phyloP scores from a whole-genome alignment of 2,797 vertebrate species.

The Propithecus deckenii region DNA sequence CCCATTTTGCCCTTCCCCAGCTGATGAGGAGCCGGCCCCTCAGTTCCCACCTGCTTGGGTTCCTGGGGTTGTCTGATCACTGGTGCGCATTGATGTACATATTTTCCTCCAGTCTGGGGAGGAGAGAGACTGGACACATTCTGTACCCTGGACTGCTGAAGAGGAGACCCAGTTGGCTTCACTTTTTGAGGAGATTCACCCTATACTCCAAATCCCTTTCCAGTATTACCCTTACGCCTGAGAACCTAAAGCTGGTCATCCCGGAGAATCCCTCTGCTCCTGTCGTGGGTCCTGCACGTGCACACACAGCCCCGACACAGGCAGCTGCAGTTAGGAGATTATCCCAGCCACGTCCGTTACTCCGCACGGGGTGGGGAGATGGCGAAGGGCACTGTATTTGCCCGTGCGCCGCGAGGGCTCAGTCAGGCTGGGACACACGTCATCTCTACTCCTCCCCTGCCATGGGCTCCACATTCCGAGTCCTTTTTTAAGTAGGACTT shows the following conservation, averaged over 20 bases:
- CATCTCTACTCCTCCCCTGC: background rate
- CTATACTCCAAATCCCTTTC: constrained; percentile 40
- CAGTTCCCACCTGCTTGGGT: constrained; percentile 51
- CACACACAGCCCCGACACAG: constrained; percentile 18
- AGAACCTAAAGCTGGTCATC: constrained; percentile 60
- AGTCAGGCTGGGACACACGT: background rate
- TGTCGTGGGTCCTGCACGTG: background rate
- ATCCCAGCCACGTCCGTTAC: constrained; percentile 17
- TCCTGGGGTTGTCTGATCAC: constrained; percentile 63
- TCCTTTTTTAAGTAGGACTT: constrained; percentile 4
- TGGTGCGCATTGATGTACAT: constrained; percentile 69
- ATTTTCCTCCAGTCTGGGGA: constrained; percentile 58
- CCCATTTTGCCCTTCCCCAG: constrained; percentile 67
- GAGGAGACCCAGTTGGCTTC: constrained; percentile 66
- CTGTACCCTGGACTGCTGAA: constrained; percentile 62
- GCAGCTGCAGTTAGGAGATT: constrained; percentile 41
- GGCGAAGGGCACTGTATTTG: background rate
- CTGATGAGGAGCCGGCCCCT: constrained; percentile 74
- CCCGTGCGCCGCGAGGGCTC: constrained; percentile 67
- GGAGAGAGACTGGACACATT: constrained; percentile 57
- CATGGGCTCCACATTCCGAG: background rate
- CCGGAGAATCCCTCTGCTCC: constrained; percentile 6
- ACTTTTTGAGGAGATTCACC: constrained; percentile 55
- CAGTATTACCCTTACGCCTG: constrained; percentile 35
- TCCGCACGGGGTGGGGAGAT: background rate